Evolutionary conservation across 2,888 invertebrate genomes (phyloP), one percentile per base, ranked within the genome.

Genomic region (Morpho helenor): DNA sequence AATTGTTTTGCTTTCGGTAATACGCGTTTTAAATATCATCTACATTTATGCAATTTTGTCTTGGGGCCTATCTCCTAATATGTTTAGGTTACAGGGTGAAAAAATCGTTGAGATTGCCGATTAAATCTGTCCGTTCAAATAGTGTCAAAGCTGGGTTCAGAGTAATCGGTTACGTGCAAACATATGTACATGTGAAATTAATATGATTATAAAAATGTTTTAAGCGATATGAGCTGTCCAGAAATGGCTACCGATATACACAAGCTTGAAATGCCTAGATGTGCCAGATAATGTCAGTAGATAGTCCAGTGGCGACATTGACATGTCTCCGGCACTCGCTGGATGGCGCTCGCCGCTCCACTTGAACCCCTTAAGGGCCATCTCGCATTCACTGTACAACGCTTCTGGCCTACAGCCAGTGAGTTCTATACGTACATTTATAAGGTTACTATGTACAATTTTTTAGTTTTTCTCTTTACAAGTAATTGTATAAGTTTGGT

Each of bases 291-390:
- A 67, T 64, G 66, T 64, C 71, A 64, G 57, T 67, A 65, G 63
- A 68, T 67, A 66, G 64, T 63, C 68, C 72, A 74, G 69, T 72
- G 70, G 73, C 76, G 80, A 82, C 84, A 84, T 78, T 83, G 84
- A 82, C 80, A 79, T 77, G 82, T 75, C 68, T 68, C 66, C 75
- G 74, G 55, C 62, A 59, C 64, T 39, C 64, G 66, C 61, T 77
- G 73, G 81, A 81, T 82, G 80, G 73, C 73, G 65, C 85, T 84
- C 62, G 61, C 59, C 54, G 63, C 40, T n/a, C 69, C 76, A 74
- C 83, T 84, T 75, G 77, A 82, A 75, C 74, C 70, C 67, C 68
- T 78, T 70, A 69, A 84, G 84, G 66, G 76, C 79, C 76, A 79
- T 80, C 63, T 63, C 51, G 60, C 61, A 58, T 60, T 62, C 78